Conservation (phyloP, 2,888 invertebrate species). For the Schrankia costaestrigalis region DNA sequence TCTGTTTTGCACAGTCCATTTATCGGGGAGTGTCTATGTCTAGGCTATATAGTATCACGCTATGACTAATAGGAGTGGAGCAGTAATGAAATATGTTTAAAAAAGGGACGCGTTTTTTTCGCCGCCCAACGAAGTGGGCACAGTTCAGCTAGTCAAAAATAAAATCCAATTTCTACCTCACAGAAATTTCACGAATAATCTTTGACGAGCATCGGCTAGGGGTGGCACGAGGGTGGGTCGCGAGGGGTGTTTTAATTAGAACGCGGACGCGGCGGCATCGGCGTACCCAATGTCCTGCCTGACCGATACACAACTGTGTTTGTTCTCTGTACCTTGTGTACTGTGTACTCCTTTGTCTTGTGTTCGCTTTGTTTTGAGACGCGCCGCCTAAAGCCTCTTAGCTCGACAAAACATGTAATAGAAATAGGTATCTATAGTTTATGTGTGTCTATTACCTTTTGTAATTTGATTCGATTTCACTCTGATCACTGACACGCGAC, state of each 20-base stretch:
- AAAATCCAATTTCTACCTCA: conserved; percentile 21
- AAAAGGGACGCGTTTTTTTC: too few relatives aligned
- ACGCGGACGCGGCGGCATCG: conserved; percentile 65
- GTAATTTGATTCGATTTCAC: too few relatives aligned
- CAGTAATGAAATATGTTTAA: too few relatives aligned
- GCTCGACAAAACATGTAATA: conserved; percentile 17
- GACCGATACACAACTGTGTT: conserved; percentile 39
- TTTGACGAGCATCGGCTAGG: conserved; percentile 38
- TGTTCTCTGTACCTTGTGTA: conserved; percentile 31
- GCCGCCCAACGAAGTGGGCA: too few relatives aligned
- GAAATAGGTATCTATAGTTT: too few relatives aligned
- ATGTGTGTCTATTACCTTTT: too few relatives aligned
- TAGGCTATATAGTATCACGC: too few relatives aligned
- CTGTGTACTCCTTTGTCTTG: conserved; percentile 33
- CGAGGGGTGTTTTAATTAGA: conserved; percentile 72
- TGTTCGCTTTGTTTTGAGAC: conserved; percentile 32
- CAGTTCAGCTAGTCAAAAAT: too few relatives aligned
- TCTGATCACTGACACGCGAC: too few relatives aligned
- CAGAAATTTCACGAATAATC: conserved; percentile 40
- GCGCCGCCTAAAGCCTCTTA: conserved; percentile 25
- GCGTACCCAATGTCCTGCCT: conserved; percentile 37
- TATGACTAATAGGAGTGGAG: too few relatives aligned
- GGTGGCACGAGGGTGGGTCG: conserved; percentile 33
- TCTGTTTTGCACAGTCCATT: too few relatives aligned
- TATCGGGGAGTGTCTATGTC: too few relatives aligned